Percentiles rank a stretch among this genome's conserved stretches.
phyloP scores from a whole-genome alignment of 2,888 invertebrate species.

The Amiota communis region DNA sequence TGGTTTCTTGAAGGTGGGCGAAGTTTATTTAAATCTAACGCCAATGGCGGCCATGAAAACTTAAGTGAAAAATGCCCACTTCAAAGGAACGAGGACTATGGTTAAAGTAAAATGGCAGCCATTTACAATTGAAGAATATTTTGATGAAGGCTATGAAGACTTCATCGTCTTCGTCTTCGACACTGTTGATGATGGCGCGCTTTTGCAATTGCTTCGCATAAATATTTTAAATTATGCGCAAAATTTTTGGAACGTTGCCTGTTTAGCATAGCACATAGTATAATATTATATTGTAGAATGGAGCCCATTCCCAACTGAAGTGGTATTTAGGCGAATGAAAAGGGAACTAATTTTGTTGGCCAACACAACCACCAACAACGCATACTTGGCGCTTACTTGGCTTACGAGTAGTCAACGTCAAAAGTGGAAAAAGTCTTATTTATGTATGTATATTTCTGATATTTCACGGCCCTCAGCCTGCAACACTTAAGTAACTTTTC shows the following conservation, averaged over 20 bases:
- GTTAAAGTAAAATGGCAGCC: background rate
- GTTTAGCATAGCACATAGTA: background rate
- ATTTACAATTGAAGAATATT: background rate
- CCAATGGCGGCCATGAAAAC: constrained; percentile 2
- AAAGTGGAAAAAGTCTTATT: constrained; percentile 56
- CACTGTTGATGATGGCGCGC: constrained; percentile 16
- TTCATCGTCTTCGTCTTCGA: background rate
- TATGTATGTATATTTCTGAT: constrained; percentile 49
- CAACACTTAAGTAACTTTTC: constrained; percentile 30
- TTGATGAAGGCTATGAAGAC: background rate
- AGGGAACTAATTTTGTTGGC: constrained; percentile 51
- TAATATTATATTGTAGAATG: too few relatives aligned
- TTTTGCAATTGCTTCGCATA: constrained; percentile 42
- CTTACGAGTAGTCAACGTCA: background rate
- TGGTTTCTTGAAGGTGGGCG: background rate
- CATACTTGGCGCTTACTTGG: too few relatives aligned
- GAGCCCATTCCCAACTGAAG: background rate
- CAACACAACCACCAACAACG: constrained; percentile 33
- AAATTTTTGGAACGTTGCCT: constrained; percentile 39
- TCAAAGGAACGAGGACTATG: background rate
- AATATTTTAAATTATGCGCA: constrained; percentile 48
- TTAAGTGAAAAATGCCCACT: background rate
- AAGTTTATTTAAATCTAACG: background rate
- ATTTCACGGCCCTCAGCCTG: constrained; percentile 29
- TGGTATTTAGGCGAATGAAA: constrained; percentile 33